Conservation (phyloP, 2,797 vertebrate species). For the Sebastolobus alascanus region DNA sequence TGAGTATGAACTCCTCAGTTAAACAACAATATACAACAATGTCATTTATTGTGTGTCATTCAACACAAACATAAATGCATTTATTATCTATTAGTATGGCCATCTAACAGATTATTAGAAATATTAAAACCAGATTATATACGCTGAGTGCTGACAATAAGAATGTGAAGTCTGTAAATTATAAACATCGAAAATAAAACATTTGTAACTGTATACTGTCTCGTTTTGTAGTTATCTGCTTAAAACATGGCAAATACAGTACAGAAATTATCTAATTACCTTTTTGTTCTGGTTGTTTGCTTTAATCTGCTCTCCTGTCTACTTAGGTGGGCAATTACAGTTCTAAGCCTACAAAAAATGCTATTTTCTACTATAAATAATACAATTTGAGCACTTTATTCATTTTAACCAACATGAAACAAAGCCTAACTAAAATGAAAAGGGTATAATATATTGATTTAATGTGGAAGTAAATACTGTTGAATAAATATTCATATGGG, state of each 20-base stretch:
- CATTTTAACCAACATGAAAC: not conserved
- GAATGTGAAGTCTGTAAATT: not conserved
- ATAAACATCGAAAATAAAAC: not conserved
- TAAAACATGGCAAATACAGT: not conserved
- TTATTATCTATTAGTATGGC: not conserved
- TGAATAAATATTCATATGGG: no score
- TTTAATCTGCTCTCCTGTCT: not conserved
- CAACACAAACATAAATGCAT: not conserved
- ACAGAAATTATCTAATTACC: not conserved
- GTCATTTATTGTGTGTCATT: not conserved
- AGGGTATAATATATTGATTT: not conserved
- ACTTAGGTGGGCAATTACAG: not conserved
- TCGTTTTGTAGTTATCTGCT: not conserved
- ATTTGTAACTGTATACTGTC: not conserved
- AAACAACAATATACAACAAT: not conserved
- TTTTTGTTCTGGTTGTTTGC: not conserved
- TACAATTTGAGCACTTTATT: not conserved
- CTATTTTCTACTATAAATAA: not conserved
- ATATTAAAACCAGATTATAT: not conserved
- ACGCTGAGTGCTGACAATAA: not conserved
- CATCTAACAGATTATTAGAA: not conserved
- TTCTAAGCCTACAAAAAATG: not conserved
- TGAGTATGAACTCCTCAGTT: not conserved
- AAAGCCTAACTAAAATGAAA: not conserved
- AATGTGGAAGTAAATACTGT: not conserved